Base-by-base conservation (phyloP, 1,140 invertebrate genomes). In the Zaprionus inermis region DNA sequence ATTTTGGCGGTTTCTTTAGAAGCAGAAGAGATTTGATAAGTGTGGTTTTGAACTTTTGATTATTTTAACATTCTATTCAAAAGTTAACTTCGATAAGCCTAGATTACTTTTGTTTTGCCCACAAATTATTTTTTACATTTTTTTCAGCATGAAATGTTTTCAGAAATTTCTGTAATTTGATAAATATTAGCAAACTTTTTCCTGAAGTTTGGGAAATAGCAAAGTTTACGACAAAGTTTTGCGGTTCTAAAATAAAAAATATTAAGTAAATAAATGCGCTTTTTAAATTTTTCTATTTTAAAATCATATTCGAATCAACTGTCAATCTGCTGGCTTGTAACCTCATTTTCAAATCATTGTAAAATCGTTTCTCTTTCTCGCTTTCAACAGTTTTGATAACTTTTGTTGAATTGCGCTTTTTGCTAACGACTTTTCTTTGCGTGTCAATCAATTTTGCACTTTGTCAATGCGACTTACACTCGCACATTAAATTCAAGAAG, bases 381-480 rank as follows among this genome's bases (percentile, higher is more conserved):
- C 18, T 20, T 18, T 49, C 44, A 16, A 38, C 36, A 38, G 16
- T 22, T 49, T 49, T 6, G 11, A 18, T 20, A 49, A 22, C 44
- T 49, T 18, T 20, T 18, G 1, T 22, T 49, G 44, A 22, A 1
- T 22, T 49, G 44, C 44, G 44, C 44, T 49, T 49, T 49, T 49
- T 20, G 18, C 11, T 18, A 1, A 46, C 5, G 3, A 4, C 28
- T 36, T 65, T 41, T 34, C 7, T 30, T 18, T 10, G 16, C 5
- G 16, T 59, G 63, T 68, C 46, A 55, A 20, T 72, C 55, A 61
- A 55, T 54, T 63, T 55, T 24, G 36, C 59, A 70, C 68, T 56
- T 68, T 54, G 34, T 44, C 49, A 67, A 20, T 60, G 32, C 6
- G 41, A 68, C 46, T 67, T 67, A 54, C 30, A 28, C 16, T 24